Evolutionary conservation across 2,113 vertebrate species (phyloP).

Genomic region (Petrocephalus microphthalmus): DNA sequence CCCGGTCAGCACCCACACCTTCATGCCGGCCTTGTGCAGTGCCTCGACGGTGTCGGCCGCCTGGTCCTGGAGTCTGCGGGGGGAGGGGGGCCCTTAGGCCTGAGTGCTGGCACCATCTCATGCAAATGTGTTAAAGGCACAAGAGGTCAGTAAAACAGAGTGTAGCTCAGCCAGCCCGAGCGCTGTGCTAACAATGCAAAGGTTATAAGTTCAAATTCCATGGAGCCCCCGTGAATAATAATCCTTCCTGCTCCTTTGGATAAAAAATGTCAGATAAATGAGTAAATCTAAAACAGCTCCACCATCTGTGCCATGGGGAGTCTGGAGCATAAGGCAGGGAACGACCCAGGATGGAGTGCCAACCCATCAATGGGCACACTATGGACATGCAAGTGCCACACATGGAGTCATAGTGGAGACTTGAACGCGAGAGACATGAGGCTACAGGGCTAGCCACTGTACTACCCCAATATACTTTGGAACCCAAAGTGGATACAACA

Average conservation of each 20-base stretch:
- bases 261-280: not conserved
- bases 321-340: not conserved
- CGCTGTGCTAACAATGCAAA: not conserved
- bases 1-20: slow-evolving; percentile 95
- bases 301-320: not conserved
- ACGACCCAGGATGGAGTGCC: not conserved
- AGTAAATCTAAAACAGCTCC: not conserved
- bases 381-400: not conserved
- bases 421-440: no score
- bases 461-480: not conserved
- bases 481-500: not conserved
- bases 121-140: not conserved
- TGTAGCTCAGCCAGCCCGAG: not conserved
- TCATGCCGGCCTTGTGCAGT: slow-evolving; percentile 91
- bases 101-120: not conserved
- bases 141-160: not conserved
- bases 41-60: slow-evolving; percentile 93
- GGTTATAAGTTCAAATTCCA: not conserved
- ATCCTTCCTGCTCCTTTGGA: not conserved
- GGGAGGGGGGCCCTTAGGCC: not conserved
- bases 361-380: not conserved
- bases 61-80: slow-evolving; percentile 83
- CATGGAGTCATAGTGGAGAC: no score
- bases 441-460: not conserved
- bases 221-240: not conserved